Evolutionary conservation across 1,140 invertebrate species (phyloP).

Genomic region (Drosophila obscura): DNA sequence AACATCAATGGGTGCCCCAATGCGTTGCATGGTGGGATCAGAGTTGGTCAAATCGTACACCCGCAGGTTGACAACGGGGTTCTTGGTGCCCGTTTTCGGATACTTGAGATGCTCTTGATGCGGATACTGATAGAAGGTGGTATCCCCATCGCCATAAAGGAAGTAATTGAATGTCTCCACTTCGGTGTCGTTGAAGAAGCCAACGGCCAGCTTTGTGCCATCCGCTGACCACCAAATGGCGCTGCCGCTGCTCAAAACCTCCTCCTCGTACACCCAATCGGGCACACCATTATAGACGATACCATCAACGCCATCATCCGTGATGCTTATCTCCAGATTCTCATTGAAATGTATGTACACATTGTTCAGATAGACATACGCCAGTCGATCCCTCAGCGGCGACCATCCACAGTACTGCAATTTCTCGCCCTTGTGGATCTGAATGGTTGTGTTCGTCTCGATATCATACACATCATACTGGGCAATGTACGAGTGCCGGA

Average conservation of each 20-base stretch:
- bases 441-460: slow-evolving; percentile 67
- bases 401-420: slow-evolving; percentile 90
- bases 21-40: slow-evolving; percentile 52
- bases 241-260: slow-evolving; percentile 92
- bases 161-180: slow-evolving; percentile 88
- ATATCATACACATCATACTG: slow-evolving; percentile 82
- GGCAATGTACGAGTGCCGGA: slow-evolving; percentile 76
- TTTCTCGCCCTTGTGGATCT: slow-evolving; percentile 84
- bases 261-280: slow-evolving; percentile 94
- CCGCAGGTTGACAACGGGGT: slow-evolving; percentile 89
- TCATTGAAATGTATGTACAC: slow-evolving; percentile 86
- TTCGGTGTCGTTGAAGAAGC: slow-evolving; percentile 91
- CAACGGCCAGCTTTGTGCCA: slow-evolving; percentile 91
- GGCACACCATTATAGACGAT: slow-evolving; percentile 91
- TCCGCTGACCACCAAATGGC: slow-evolving; percentile 95
- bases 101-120: slow-evolving; percentile 93
- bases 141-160: slow-evolving; percentile 87
- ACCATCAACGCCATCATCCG: slow-evolving; percentile 86
- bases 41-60: slow-evolving; percentile 86
- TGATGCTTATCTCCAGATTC: slow-evolving; percentile 84
- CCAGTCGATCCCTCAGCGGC: slow-evolving; percentile 88
- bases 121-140: slow-evolving; percentile 91
- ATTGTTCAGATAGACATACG: slow-evolving; percentile 92
- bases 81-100: slow-evolving; percentile 92
- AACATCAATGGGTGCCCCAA: slow-evolving; percentile 84